phyloP scores from a whole-genome alignment of 1,140 invertebrate species.

The Brachystomella parvula region DNA sequence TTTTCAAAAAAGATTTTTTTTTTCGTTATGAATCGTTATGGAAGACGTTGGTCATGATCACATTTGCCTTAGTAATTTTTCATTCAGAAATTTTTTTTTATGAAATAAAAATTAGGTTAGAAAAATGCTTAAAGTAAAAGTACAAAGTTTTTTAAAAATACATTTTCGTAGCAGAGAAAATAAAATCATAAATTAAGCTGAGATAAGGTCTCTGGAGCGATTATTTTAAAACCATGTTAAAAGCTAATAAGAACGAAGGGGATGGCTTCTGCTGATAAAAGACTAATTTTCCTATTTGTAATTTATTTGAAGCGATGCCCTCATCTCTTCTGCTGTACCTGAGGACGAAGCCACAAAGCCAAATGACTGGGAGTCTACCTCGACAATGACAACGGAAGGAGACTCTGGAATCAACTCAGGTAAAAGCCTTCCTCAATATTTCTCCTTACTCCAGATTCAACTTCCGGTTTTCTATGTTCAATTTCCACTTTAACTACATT shows the following conservation, averaged over 20 bases:
- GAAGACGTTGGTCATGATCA: too few species aligned
- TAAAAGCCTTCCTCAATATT: slow-evolving; percentile 6
- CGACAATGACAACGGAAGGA: slow-evolving; percentile 8
- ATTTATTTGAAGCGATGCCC: slow-evolving; percentile 26
- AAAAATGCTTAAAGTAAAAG: too few species aligned
- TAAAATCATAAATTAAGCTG: neutral
- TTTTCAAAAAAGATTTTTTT: too few species aligned
- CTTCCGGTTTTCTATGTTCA: too few species aligned
- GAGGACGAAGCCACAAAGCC: slow-evolving; percentile 26
- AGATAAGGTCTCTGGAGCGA: neutral
- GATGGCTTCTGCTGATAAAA: neutral
- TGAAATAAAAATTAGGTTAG: too few species aligned
- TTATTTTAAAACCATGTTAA: slow-evolving; percentile 3
- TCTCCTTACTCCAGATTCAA: too few species aligned
- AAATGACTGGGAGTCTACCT: slow-evolving; percentile 32
- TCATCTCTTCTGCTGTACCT: slow-evolving; percentile 32
- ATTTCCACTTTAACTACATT: too few species aligned
- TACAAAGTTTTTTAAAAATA: too few species aligned
- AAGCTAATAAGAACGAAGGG: neutral
- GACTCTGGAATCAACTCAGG: slow-evolving; percentile 30
- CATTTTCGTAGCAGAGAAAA: too few species aligned
- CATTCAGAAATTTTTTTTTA: too few species aligned
- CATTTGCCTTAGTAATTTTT: too few species aligned
- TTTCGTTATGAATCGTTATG: too few species aligned
- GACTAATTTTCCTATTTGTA: neutral